Base-by-base conservation (phyloP, 2,888 invertebrate species). In the Drosophila falleni region DNA sequence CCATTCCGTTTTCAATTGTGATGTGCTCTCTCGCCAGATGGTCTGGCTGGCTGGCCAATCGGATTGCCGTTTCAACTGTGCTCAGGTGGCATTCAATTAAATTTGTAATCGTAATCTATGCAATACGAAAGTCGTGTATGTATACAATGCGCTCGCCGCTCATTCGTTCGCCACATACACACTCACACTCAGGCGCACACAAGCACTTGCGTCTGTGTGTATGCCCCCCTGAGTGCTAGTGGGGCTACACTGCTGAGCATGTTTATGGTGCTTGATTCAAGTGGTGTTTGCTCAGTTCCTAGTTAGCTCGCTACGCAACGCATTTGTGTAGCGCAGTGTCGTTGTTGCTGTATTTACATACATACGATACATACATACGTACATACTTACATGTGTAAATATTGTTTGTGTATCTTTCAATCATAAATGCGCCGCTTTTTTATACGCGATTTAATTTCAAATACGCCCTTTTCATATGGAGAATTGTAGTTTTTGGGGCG, bases 31-130 rank as follows among this genome's bases (percentile, higher is more conserved):
- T 23, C 35, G 42, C 60, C 63, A 60, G 67, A 67, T 71, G 51
- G 42, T 62, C 54, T 72, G 35, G 58, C 58, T 59, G 51, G 53
- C 70, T 81, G 83, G 80, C 90, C 90, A 90, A 90, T 90, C 90
- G 74, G 87, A 89, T 74, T 69, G 73, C 53, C 75, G 83, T 78
- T 80, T 74, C 77, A 71, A 47, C 62, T 70, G 64, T 58, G 69
- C 78, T 82, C 84, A 90, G 90, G 87, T 90, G 89, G 85, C 75
- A 82, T 81, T 83, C 78, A 81, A 83, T 90, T 82, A 78, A 85
- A 86, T 81, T 82, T 87, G 78, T 89, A 80, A 88, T 81, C 81
- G 72, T 87, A 78, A 89, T 85, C 75, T 87, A 80, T 80, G 73
- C 78, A 74, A 73, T 87, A 81, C 73, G 49, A 59, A 68, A 70